Percentiles rank a stretch among this genome's conserved stretches.
These are phyloP conservation scores for Eupithecia vulgata DNA, from an alignment of 2,888 invertebrate species.

Conservation along the genomic window DNA sequence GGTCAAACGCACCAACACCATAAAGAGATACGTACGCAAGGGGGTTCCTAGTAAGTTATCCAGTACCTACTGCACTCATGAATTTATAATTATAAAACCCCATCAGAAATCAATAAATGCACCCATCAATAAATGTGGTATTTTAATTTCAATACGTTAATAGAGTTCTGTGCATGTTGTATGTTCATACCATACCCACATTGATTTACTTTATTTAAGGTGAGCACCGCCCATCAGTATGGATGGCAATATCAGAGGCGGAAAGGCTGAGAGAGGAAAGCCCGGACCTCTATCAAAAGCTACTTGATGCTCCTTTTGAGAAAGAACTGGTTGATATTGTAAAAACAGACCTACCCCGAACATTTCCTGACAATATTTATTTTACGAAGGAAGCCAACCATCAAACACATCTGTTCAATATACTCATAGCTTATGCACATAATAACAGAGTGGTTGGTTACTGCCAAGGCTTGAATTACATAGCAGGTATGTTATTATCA, in stretches of 20 bases:
- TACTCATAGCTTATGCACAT: constrained; percentile 94
- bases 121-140: background rate
- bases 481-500: constrained; percentile 85
- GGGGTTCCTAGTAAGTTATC: constrained; percentile 89
- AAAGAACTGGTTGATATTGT: constrained; percentile 91
- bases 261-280: constrained; percentile 86
- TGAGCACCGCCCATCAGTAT: constrained; percentile 87
- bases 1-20: constrained; percentile 87
- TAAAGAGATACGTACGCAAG: constrained; percentile 95
- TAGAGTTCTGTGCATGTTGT: background rate
- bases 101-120: background rate
- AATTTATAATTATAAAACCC: background rate
- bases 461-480: constrained; percentile 97
- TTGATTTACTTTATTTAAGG: constrained; percentile 48
- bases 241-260: constrained; percentile 95
- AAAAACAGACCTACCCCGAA: constrained; percentile 94
- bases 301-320: constrained; percentile 88
- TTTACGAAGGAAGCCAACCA: constrained; percentile 91
- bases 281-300: constrained; percentile 87
- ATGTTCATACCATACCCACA: background rate
- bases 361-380: constrained; percentile 97
- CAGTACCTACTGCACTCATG: background rate
- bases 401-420: constrained; percentile 91
- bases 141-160: background rate
- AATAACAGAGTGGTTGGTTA: constrained; percentile 95